These are phyloP conservation scores for Buathra laborator DNA, from an alignment of 2,888 invertebrate species.

Conservation along the genomic window DNA sequence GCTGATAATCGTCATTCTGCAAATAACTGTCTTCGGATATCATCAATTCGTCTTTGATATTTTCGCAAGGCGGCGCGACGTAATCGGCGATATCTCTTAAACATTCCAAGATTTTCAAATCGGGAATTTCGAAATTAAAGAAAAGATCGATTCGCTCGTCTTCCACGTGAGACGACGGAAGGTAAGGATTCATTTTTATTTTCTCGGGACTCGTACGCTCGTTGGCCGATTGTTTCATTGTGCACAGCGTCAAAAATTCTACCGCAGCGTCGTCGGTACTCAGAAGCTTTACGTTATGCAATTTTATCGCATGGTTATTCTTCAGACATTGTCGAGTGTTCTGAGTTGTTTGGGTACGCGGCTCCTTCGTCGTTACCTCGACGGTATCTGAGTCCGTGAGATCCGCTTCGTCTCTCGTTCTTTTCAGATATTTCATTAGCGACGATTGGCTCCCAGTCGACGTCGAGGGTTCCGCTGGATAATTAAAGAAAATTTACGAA, in stretches of 20 bases:
- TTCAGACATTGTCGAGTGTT: constrained; percentile 4
- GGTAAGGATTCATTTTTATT: constrained; percentile 64
- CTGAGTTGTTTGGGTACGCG: constrained; percentile 2
- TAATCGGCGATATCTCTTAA: constrained; percentile 65
- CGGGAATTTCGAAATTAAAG: constrained; percentile 74
- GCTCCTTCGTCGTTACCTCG: not conserved
- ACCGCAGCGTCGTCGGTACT: constrained; percentile 77
- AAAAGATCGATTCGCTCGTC: constrained; percentile 67
- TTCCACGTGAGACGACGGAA: constrained; percentile 55
- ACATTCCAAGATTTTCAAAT: constrained; percentile 72
- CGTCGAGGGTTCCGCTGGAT: constrained; percentile 42
- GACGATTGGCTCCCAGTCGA: constrained; percentile 69
- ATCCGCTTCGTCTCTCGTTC: constrained; percentile 42
- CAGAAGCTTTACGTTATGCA: constrained; percentile 77
- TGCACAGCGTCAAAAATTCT: constrained; percentile 81
- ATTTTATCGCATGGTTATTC: constrained; percentile 62
- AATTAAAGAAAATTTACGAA: not conserved
- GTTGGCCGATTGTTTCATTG: constrained; percentile 77
- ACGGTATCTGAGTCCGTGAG: constrained; percentile 21
- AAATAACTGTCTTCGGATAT: not conserved
- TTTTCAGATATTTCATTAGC: constrained; percentile 75
- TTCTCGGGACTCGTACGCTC: constrained; percentile 57
- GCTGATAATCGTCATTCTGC: constrained; percentile 8
- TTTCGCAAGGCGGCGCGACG: constrained; percentile 14
- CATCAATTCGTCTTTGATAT: constrained; percentile 39